phyloP scores from a whole-genome alignment of 2,797 vertebrate species.

The Florisuga fusca region DNA sequence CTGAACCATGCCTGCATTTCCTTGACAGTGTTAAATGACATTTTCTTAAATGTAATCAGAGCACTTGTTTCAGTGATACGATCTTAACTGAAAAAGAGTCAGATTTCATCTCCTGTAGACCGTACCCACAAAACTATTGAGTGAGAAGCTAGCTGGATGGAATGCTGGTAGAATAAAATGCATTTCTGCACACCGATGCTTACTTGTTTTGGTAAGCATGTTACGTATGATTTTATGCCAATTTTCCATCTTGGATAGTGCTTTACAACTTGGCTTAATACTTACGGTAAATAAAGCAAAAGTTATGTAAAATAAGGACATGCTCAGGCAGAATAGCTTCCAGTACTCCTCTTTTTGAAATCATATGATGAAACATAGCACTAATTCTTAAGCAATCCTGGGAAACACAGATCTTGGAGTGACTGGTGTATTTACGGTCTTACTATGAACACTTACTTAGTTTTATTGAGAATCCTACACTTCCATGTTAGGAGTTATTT shows the following conservation, averaged over 20 bases:
- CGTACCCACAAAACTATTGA: background rate
- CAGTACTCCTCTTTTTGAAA: background rate
- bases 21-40: background rate
- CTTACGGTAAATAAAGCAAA: background rate
- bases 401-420: background rate
- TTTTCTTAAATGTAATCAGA: background rate
- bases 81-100: background rate
- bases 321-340: background rate
- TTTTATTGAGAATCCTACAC: background rate
- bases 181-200: accelerated
- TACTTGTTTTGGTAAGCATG: background rate
- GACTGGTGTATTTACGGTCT: background rate
- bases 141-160: background rate
- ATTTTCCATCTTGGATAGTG: background rate
- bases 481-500: background rate
- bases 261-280: background rate
- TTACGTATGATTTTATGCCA: background rate
- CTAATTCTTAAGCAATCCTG: background rate
- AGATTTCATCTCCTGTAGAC: background rate
- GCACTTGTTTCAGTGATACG: background rate
- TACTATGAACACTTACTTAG: background rate
- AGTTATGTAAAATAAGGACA: background rate
- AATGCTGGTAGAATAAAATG: background rate
- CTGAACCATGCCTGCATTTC: background rate
- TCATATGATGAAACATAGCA: background rate